These are phyloP conservation scores for Nematolebias whitei DNA, from an alignment of 2,113 vertebrate genomes.

Conservation along the genomic window DNA sequence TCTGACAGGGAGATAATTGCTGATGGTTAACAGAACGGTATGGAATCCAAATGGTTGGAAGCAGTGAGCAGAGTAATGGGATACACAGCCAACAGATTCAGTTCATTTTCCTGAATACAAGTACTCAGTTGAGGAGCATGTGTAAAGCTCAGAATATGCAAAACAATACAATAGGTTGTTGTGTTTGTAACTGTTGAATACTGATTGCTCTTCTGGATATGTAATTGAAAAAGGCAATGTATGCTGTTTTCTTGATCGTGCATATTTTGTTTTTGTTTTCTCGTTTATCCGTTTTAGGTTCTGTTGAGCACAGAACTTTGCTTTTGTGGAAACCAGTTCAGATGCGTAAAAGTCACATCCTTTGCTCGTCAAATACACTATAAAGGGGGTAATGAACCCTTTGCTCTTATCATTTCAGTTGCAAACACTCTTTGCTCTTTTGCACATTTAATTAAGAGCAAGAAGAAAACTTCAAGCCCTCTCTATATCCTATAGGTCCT, in stretches of 20 bases:
- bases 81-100: slow-evolving; percentile 66
- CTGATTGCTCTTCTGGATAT: not conserved
- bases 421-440: slow-evolving; percentile 47
- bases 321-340: slow-evolving; percentile 5
- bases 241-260: not conserved
- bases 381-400: not conserved
- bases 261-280: not conserved
- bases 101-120: slow-evolving; percentile 63
- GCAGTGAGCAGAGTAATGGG: slow-evolving; percentile 74
- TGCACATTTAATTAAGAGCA: slow-evolving; percentile 64
- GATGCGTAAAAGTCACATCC: not conserved
- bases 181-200: not conserved
- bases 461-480: slow-evolving; percentile 42
- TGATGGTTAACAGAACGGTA: slow-evolving; percentile 99
- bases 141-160: slow-evolving; percentile 2
- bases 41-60: slow-evolving; percentile 86
- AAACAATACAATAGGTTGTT: not conserved
- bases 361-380: no score
- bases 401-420: slow-evolving; percentile 12
- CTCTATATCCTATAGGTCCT: slow-evolving; percentile 35
- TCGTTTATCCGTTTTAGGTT: not conserved
- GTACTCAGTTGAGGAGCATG: slow-evolving; percentile 2
- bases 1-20: slow-evolving; percentile 99
- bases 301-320: not conserved
- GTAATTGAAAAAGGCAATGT: slow-evolving; percentile 1